A percentile compares a stretch with the other conserved stretches of the same genome.
Evolutionary conservation across 2,888 invertebrate genomes (phyloP).

Genomic region (Lasioglossum oenotherae): DNA sequence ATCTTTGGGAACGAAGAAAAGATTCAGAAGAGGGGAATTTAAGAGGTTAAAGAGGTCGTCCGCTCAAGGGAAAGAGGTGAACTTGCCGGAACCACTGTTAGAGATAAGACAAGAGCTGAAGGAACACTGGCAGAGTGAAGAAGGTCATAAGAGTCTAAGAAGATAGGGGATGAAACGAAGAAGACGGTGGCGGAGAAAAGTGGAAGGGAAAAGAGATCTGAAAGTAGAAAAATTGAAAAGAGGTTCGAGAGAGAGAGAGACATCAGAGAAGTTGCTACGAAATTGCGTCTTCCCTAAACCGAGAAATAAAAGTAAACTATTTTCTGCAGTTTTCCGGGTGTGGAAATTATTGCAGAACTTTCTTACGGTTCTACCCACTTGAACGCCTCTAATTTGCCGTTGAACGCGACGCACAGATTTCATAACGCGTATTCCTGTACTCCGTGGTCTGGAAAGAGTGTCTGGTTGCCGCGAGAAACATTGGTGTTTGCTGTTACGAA

Average conservation of each 20-base stretch:
- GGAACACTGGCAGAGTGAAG: neutral
- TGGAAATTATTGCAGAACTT: neutral
- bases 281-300: neutral
- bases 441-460: neutral
- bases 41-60: slow-evolving; percentile 12
- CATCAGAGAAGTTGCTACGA: neutral
- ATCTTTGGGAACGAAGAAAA: neutral
- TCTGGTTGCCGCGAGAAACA: slow-evolving; percentile 4
- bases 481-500: neutral
- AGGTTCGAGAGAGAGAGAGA: neutral
- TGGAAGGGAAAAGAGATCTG: neutral
- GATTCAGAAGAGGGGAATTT: neutral
- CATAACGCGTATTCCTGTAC: neutral
- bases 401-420: neutral
- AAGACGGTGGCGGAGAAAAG: neutral
- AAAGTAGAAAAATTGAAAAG: slow-evolving; percentile 4
- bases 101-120: slow-evolving; percentile 7
- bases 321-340: neutral
- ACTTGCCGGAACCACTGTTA: slow-evolving; percentile 8
- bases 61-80: slow-evolving; percentile 4
- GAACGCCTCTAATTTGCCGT: neutral
- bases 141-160: neutral
- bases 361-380: neutral
- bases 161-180: neutral
- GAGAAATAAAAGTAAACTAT: neutral